Evolutionary conservation across 2,113 vertebrate species (phyloP).

Genomic region (Butastur rufipennis): DNA sequence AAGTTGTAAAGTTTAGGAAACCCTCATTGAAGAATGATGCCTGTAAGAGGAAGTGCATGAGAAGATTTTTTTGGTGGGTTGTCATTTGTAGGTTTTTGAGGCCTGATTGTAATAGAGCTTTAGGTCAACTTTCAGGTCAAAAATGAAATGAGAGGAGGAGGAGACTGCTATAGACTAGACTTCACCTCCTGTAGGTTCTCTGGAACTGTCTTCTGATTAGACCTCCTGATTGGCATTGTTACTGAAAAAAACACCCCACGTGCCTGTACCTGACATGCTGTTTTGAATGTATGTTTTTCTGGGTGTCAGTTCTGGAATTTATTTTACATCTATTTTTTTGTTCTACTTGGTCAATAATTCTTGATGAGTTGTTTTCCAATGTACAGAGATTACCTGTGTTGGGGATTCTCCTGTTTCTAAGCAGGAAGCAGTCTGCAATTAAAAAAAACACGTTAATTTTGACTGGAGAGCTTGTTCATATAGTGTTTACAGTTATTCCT

Average conservation of each 20-base stretch:
- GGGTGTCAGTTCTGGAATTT: background rate
- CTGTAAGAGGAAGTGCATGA: background rate
- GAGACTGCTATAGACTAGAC: background rate
- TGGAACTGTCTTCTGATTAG: background rate
- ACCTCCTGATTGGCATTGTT: background rate
- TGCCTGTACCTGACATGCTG: background rate
- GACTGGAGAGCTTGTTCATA: background rate
- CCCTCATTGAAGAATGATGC: background rate
- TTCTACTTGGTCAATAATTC: background rate
- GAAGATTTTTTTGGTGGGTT: background rate
- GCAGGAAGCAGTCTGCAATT: background rate
- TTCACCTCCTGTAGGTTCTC: background rate
- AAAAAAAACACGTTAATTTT: background rate
- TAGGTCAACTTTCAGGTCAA: background rate
- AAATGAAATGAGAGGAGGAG: background rate
- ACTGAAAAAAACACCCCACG: background rate
- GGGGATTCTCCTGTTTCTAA: background rate
- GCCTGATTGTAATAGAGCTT: background rate
- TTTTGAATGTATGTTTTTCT: background rate
- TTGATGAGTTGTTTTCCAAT: background rate
- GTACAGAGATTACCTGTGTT: background rate
- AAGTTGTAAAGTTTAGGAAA: background rate
- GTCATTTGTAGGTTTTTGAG: background rate
- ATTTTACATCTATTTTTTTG: background rate
- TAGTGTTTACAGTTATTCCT: background rate